Base-by-base conservation (phyloP, 2,797 vertebrate species). In the Myotis daubentonii region DNA sequence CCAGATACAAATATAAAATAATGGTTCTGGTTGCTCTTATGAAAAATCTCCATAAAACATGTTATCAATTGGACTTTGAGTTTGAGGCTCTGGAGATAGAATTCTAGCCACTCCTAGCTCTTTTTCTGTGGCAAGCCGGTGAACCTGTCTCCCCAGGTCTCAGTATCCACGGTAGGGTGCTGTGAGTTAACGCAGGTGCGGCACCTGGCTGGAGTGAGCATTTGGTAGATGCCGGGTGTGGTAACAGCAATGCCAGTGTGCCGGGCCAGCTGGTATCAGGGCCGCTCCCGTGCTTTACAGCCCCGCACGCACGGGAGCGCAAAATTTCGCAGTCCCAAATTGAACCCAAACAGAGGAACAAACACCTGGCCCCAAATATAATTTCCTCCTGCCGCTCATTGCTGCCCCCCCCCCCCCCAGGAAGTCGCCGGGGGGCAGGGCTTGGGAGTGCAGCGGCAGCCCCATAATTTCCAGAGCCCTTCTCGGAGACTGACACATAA, bases 401-500 rank as follows among this genome's bases (percentile, higher is more conserved):
- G 94, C 88, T 78, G 97, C 82, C 78, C 30, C 10, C 9, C 44
- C 44, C 44, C 44, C 44, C 44, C 44, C 44, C 11, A 96, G 97
- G 93, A 95, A 91, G 93, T 97, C 93, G 22, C 84, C 16, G 7
- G 94, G 96, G 93, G 76, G 81, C 62, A 92, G 92, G 95, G 91
- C 74, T 47, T 0, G 15, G 84, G 89, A 81, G 89, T 5, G 86
- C 15, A 25, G 89, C 78, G 41, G 96, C 96, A 95, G 97, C 94
- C 92, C 74, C 84, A 15, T 97, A 93, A 96, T 97, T 97, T 96
- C 96, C 97, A 97, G 96, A 90, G 81, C 96, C 94, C 95, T 92
- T 93, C 96, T 95, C 87, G 92, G 70, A 68, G 97, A 94, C 95
- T 97, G 97, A 98, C 97, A 98, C 97, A 92, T 97, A 96, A 97